Evolutionary conservation across 2,888 invertebrate species (phyloP).

Genomic region (Ophioninae sp.): DNA sequence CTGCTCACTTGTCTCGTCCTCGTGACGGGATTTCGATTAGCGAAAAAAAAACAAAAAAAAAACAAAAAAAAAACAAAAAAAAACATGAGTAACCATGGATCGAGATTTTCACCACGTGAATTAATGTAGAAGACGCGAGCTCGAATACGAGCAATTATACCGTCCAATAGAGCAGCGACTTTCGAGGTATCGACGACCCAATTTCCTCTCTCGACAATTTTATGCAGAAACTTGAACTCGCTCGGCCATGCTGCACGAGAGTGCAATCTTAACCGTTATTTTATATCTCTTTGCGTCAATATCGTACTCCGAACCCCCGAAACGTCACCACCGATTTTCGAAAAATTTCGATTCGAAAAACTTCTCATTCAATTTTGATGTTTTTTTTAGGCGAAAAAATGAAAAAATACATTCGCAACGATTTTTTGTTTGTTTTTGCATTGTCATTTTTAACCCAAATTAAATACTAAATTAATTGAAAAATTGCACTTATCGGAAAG

Average conservation of each 20-base stretch:
- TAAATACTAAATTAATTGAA: too few relatives aligned
- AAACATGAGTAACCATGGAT: background rate
- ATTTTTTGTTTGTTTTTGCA: too few relatives aligned
- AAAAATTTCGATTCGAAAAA: too few relatives aligned
- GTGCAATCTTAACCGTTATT: background rate
- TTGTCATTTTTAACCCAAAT: too few relatives aligned
- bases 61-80: too few relatives aligned
- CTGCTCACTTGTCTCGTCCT: background rate
- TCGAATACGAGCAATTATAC: background rate
- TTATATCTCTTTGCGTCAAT: background rate
- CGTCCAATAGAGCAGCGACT: constrained; percentile 15
- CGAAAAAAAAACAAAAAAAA: background rate
- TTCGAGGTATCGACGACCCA: constrained; percentile 40
- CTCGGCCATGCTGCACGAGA: constrained; percentile 35
- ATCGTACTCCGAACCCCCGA: constrained; percentile 11
- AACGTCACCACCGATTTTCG: constrained; percentile 14
- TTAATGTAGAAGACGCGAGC: background rate
- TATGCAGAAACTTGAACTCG: constrained; percentile 57
- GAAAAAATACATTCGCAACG: too few relatives aligned
- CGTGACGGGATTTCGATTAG: constrained; percentile 46
- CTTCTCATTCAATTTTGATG: too few relatives aligned
- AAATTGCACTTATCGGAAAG: too few relatives aligned
- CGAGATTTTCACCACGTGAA: constrained; percentile 1
- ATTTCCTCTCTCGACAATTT: constrained; percentile 47
- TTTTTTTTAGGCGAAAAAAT: too few relatives aligned